Base-by-base conservation (phyloP, 1,140 invertebrate species). In the Papilio xuthus region DNA sequence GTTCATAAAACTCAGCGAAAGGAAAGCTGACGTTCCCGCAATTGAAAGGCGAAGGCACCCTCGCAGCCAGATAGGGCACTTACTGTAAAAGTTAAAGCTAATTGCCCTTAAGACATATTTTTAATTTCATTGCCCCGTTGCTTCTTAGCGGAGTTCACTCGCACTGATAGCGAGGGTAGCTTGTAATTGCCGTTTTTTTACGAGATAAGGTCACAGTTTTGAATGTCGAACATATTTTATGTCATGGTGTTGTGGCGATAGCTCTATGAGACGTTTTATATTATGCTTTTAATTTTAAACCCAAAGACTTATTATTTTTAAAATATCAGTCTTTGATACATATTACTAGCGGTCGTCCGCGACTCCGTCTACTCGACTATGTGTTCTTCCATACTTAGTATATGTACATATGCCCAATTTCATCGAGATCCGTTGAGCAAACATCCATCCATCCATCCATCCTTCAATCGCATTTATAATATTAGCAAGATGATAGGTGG, bases 61-160 rank as follows among this genome's bases (percentile, higher is more conserved):
- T 67, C 67, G 86, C 79, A 84, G 79, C 85, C 80, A 89, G 92
- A 94, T 94, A 94, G 92, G 92, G 91, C 91, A 93, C 91, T 92
- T 93, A 89, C 89, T 90, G 89, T 93, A 92, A 94, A 94, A 94
- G 92, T 94, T 93, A 94, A 92, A 93, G 92, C 94, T 94, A 94
- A 94, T 94, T 94, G 93, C 94, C 93, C 94, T 94, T 94, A 94
- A 94, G 94, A 94, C 94, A 94, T 94, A 94, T 94, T 94, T 94
- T 94, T 94, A 94, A 94, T 94, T 94, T 94, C 93, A 94, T 94
- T 94, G 93, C 90, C 89, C 92, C 91, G 89, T 94, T 90, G 89
- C 93, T 92, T 92, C 91, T 88, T 89, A 90, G 90, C 89, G 83
- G 90, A 92, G 89, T 92, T 92, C 84, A 91, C 87, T 78, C 71